Base-by-base conservation (phyloP, 2,888 invertebrate species). In the Cerceris ruficornis region DNA sequence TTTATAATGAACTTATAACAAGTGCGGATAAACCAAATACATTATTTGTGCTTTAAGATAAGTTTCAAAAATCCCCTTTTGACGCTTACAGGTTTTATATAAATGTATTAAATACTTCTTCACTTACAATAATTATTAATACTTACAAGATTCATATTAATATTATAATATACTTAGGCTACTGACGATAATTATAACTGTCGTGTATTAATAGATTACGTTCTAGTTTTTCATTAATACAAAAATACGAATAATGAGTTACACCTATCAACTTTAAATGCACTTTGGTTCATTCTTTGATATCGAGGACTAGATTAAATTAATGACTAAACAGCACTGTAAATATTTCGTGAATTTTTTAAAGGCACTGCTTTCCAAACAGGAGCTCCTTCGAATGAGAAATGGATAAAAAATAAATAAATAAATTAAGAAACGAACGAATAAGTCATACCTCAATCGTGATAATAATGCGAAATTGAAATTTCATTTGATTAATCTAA, bases 401-500 rank as follows among this genome's bases (percentile, higher is more conserved):
- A n/a, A 59, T 8, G 41, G 41, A 7, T 42, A n/a, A 50, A 8
- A 46, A 46, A 11, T 1, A 46, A 11, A 46, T 46, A 46, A 46
- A 46, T 46, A 7, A 50, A 50, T 50, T n/a, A 50, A n/a, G 6
- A 50, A 50, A 50, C 11, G 9, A 46, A 46, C 5, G 5, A 1
- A 50, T n/a, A 46, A 46, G 6, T 46, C 46, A 46, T 46, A 11
- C 46, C 11, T 46, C 46, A 46, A 6, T 11, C 11, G 46, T 11
- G 11, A 46, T 11, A 46, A 8, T 11, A 46, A 1, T 0, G 8
- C 9, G 6, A 46, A 46, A 46, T 11, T 11, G n/a, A 8, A 8
- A 46, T 46, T 46, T 46, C n/a, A 13, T 1, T 13, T 7, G 46
- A 9, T 70, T 75, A 89, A 65, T 86, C 83, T 71, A 88, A 85